These are phyloP conservation scores for Addax nasomaculatus DNA, from an alignment of 2,113 vertebrate genomes.

Conservation along the genomic window DNA sequence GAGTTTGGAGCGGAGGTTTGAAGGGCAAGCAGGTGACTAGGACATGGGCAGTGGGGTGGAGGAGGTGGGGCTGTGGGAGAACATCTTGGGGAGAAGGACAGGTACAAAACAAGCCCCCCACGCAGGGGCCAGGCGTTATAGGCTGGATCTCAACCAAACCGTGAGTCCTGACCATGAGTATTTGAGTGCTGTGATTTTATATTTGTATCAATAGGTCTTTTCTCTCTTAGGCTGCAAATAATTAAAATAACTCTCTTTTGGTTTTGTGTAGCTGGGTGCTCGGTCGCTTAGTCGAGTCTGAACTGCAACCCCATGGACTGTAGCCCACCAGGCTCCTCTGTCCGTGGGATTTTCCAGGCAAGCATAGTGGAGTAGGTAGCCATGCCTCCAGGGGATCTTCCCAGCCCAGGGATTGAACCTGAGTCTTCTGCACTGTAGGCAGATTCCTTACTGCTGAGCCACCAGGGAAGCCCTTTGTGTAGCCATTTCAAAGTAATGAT, in stretches of 20 bases:
- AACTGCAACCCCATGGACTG: not conserved
- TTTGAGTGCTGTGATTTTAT: not conserved
- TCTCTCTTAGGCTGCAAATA: not conserved
- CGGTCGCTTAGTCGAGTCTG: not conserved
- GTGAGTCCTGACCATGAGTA: fast-evolving
- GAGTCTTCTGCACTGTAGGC: not conserved
- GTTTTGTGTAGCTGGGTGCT: not conserved
- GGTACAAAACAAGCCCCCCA: not conserved
- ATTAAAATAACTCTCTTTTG: not conserved
- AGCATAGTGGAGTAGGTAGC: not conserved
- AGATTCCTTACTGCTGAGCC: not conserved
- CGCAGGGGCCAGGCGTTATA: fast-evolving
- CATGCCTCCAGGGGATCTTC: not conserved
- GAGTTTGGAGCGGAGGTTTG: not conserved
- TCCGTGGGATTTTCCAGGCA: not conserved
- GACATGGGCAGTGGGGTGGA: not conserved
- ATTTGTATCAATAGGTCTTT: not conserved
- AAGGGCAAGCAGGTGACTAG: not conserved
- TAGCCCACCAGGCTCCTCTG: not conserved
- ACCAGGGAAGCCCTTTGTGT: not conserved
- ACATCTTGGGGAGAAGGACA: fast-evolving
- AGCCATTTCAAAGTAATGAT: not conserved
- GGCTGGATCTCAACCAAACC: not conserved
- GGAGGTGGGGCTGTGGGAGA: no score
- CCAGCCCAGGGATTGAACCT: not conserved